Conservation (phyloP, 2,888 invertebrate genomes). For the Macrosiphum euphorbiae region DNA sequence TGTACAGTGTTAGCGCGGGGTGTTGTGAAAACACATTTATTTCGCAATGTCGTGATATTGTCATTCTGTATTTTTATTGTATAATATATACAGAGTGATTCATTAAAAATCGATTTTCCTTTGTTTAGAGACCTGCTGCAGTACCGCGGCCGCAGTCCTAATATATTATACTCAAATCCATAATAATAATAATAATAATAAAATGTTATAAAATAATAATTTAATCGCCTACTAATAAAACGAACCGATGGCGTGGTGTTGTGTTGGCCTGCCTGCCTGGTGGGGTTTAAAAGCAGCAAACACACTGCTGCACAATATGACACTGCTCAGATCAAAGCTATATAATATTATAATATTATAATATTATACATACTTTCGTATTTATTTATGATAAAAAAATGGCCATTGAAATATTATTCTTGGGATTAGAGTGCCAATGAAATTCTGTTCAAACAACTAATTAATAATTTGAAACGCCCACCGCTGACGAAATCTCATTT, state of each 20-base stretch:
- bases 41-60: slow-evolving; percentile 43
- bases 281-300: background rate
- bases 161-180: background rate
- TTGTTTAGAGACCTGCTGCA: slow-evolving; percentile 1
- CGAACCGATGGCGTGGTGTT: background rate
- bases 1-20: background rate
- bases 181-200: background rate
- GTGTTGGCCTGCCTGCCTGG: background rate
- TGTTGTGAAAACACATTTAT: slow-evolving; percentile 49
- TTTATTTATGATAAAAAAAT: slow-evolving; percentile 33
- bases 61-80: slow-evolving; percentile 7
- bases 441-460: slow-evolving; percentile 31
- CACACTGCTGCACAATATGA: background rate
- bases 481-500: background rate
- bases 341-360: too few relatives aligned
- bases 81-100: slow-evolving; percentile 18
- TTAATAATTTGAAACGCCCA: slow-evolving; percentile 22
- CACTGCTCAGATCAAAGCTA: background rate
- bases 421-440: slow-evolving; percentile 18
- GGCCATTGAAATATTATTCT: slow-evolving; percentile 11
- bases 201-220: slow-evolving; percentile 40
- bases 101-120: slow-evolving; percentile 55
- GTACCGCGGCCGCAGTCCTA: background rate
- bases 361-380: slow-evolving; percentile 6
- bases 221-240: background rate